Evolutionary conservation across 2,888 invertebrate genomes (phyloP), one percentile per base, ranked within the genome.

Genomic region (Rhagophthalmus giganteus): DNA sequence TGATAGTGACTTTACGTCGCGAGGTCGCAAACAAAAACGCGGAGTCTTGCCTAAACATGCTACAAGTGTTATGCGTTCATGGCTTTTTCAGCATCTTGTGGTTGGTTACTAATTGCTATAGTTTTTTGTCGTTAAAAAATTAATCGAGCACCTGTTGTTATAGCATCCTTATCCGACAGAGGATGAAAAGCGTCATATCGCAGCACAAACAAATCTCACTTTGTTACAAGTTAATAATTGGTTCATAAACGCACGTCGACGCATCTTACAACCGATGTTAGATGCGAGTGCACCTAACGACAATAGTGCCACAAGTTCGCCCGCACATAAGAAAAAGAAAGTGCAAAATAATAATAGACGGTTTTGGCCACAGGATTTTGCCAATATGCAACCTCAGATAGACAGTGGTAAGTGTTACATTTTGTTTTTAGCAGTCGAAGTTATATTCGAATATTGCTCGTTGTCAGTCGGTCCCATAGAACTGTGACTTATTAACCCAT

Each of bases 101-200:
- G 95, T 94, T 74, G 82, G 86, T 75, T 27, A 5, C 8, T 27
- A 3, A 15, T 8, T 6, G 8, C 2, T 8, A 10, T n/a, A n/a
- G n/a, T n/a, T n/a, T n/a, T n/a, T n/a, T n/a, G n/a, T n/a, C n/a
- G n/a, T n/a, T n/a, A n/a, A n/a, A n/a, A n/a, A 9, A 2, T 32
- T 12, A 5, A 32, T 3, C 10, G 3, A 4, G 5, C 4, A 28
- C 2, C 32, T 82, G 86, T 74, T 38, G 12, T 12, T 38, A 14
- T 50, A 94, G 93, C 94, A 94, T 76, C 94, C 94, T 0, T 95
- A 95, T 72, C 95, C 95, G 0, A 94, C 94, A 37, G 94, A 94
- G 74, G 94, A 94, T 68, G 94, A 95, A 73, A 95, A 95, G 73
- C 83, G 92, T 20, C 86, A 90, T 55, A 87, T 95, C 52, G 93